A percentile compares a stretch with the other conserved stretches of the same genome.
phyloP scores from a whole-genome alignment of 2,797 vertebrate genomes.

The Molossus molossus region DNA sequence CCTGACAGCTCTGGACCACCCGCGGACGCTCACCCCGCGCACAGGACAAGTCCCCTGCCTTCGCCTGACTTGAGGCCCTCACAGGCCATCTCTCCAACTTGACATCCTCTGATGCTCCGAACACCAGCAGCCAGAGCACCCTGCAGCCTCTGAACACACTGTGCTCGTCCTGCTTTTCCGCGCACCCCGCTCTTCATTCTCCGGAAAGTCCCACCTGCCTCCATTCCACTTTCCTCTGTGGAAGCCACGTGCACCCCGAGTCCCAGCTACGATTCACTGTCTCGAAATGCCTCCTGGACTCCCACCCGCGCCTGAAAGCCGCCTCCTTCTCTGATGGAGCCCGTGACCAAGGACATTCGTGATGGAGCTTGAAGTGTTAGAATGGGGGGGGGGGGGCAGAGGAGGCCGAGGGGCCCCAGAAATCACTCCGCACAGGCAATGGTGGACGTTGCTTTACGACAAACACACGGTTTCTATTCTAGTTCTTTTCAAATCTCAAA shows the following conservation, averaged over 20 bases:
- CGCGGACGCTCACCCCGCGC: neutral
- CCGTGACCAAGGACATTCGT: neutral
- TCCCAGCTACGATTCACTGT: neutral
- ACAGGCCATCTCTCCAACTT: neutral
- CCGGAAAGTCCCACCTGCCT: neutral
- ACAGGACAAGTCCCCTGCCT: neutral
- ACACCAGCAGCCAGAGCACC: neutral
- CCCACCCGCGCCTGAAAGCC: neutral
- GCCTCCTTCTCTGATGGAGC: neutral
- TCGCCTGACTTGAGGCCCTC: neutral
- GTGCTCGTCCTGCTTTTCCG: neutral
- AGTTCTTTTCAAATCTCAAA: conserved; percentile 41
- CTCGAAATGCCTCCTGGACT: conserved; percentile 14
- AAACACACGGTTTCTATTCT: neutral
- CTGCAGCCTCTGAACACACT: neutral
- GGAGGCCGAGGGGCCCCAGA: neutral
- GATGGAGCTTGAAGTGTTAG: neutral
- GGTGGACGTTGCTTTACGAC: neutral
- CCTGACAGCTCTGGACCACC: no score
- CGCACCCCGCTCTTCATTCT: neutral
- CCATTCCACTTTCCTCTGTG: neutral
- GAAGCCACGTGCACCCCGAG: neutral
- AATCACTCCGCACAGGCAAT: neutral
- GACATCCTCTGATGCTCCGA: neutral
- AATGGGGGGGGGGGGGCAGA: neutral